Evolutionary conservation across 2,113 vertebrate genomes (phyloP).

Genomic region (Pontoporia blainvillei): DNA sequence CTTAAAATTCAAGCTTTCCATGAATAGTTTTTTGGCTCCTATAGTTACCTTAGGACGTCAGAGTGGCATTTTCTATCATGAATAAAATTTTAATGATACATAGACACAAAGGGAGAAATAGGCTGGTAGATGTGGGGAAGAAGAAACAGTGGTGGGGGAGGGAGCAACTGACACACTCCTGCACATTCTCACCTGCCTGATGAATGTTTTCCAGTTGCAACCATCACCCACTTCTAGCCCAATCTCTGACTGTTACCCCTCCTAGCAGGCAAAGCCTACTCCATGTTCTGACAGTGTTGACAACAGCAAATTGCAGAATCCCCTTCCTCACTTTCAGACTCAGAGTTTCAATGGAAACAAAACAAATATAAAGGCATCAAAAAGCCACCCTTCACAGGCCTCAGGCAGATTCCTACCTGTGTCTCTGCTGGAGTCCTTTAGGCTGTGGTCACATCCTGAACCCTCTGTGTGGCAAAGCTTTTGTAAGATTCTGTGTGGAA

Average conservation of each 20-base stretch:
- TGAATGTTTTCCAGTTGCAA: neutral
- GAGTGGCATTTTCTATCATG: neutral
- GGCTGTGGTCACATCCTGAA: neutral
- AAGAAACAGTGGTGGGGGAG: neutral
- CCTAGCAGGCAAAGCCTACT: neutral
- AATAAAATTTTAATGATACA: constrained; percentile 36
- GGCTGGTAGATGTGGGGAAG: neutral
- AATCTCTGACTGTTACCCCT: neutral
- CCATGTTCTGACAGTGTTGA: neutral
- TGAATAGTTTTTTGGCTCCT: constrained; percentile 14
- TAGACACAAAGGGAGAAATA: neutral
- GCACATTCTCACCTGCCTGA: neutral
- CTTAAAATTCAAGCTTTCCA: constrained; percentile 33
- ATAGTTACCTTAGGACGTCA: neutral
- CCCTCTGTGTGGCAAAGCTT: neutral
- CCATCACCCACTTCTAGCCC: neutral
- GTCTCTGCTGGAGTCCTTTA: neutral
- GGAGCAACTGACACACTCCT: neutral
- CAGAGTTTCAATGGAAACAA: neutral
- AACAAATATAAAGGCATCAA: neutral
- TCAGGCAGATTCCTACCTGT: neutral
- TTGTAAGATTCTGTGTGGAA: neutral
- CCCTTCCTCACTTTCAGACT: neutral
- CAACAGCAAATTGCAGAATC: neutral
- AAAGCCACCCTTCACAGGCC: neutral